These are phyloP conservation scores for Daubentonia madagascariensis DNA, from an alignment of 2,113 vertebrate genomes.

Conservation along the genomic window DNA sequence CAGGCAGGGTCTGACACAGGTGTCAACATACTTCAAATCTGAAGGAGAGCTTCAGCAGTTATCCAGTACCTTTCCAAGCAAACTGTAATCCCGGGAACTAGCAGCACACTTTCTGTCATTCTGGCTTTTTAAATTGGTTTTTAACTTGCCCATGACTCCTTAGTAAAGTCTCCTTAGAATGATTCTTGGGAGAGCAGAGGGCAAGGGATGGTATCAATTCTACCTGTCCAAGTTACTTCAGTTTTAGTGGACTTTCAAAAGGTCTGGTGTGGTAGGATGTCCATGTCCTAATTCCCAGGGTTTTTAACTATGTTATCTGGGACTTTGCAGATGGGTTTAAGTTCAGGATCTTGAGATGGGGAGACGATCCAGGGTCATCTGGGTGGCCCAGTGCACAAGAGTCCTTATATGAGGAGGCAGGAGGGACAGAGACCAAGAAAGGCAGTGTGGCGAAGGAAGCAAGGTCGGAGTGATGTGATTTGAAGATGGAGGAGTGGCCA, in stretches of 20 bases:
- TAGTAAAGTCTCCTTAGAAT: no score
- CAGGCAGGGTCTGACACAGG: accelerated
- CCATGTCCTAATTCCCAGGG: no score
- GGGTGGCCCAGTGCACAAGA: background rate
- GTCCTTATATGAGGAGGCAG: background rate
- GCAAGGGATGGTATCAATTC: accelerated
- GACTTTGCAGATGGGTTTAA: background rate
- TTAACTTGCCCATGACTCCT: no score
- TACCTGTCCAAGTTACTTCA: background rate
- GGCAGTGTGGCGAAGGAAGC: no score
- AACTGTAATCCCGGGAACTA: background rate
- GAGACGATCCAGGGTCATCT: background rate
- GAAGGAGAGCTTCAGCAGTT: background rate
- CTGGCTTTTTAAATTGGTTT: background rate
- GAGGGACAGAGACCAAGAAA: no score
- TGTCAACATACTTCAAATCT: background rate
- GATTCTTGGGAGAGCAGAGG: background rate
- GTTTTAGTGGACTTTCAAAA: background rate
- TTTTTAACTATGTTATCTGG: background rate
- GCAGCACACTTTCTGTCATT: background rate
- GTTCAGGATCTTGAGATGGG: background rate
- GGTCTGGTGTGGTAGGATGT: background rate
- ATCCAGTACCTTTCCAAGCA: no score
- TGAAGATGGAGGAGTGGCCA: background rate
- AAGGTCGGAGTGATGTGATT: background rate